These are phyloP conservation scores for Allacma fusca DNA, from an alignment of 2,888 invertebrate genomes.

Conservation along the genomic window DNA sequence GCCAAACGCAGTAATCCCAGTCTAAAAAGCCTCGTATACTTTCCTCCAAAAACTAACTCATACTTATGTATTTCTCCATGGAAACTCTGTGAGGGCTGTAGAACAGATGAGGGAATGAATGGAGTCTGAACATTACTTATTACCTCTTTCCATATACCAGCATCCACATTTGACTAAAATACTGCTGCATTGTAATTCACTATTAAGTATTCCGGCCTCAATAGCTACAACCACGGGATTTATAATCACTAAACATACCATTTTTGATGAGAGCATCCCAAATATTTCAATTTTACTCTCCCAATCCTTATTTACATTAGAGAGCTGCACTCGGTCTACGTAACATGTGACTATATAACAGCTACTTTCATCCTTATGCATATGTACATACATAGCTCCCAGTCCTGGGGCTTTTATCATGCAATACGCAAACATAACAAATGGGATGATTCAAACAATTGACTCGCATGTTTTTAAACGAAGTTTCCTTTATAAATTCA, in stretches of 20 bases:
- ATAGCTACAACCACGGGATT: background rate
- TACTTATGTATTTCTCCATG: background rate
- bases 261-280: background rate
- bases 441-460: no score
- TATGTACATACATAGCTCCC: background rate
- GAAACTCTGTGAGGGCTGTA: background rate
- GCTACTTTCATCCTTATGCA: no score
- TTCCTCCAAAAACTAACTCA: background rate
- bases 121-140: constrained; percentile 7
- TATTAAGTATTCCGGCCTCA: background rate
- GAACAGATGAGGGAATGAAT: constrained; percentile 2
- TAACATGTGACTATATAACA: no score
- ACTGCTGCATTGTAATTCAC: constrained; percentile 16
- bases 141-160: background rate
- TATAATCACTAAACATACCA: no score
- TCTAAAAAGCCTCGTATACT: background rate
- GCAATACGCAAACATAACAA: no score
- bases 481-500: no score
- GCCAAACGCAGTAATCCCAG: constrained; percentile 34
- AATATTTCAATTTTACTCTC: constrained; percentile 1
- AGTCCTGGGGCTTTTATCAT: no score
- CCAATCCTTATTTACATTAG: background rate
- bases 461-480: no score
- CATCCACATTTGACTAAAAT: constrained; percentile 5
- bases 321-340: no score